A percentile compares a stretch with the other conserved stretches of the same genome.
Conservation (phyloP, 2,113 vertebrate species). For the Tenebrosternarchus preto region DNA sequence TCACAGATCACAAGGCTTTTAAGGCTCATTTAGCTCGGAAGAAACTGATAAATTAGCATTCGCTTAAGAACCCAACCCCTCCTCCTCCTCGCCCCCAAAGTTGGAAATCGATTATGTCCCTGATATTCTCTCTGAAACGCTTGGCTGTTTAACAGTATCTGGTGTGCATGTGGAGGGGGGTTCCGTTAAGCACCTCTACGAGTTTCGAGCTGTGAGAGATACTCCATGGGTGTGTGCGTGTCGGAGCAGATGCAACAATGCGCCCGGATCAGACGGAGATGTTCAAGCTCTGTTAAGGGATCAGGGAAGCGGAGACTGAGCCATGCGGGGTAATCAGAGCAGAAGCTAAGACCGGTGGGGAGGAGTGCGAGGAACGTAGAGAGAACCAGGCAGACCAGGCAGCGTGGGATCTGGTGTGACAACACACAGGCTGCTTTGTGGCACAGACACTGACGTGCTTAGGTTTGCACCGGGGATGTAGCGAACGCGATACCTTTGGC, state of each 20-base stretch:
- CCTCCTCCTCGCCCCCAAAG: neutral
- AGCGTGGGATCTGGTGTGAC: neutral
- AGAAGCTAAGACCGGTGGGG: neutral
- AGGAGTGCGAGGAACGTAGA: neutral
- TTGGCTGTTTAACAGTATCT: conserved; percentile 21
- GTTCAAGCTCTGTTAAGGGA: conserved; percentile 21
- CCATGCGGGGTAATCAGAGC: conserved; percentile 8
- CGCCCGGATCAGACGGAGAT: conserved; percentile 28
- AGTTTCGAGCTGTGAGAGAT: neutral
- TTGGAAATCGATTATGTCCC: conserved; percentile 6
- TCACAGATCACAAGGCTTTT: conserved; percentile 7
- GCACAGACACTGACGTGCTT: neutral
- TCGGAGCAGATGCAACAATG: conserved; percentile 16
- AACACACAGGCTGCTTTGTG: neutral
- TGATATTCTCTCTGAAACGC: neutral
- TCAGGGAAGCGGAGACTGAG: conserved; percentile 13
- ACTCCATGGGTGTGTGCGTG: conserved; percentile 6
- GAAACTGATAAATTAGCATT: neutral
- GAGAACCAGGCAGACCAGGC: neutral
- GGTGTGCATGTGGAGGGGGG: neutral
- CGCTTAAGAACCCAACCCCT: neutral
- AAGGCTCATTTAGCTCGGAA: neutral
- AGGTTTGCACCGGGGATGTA: neutral
- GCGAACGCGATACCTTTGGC: neutral
- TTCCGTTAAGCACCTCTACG: neutral